Evolutionary conservation across 1,140 invertebrate genomes (phyloP).

Genomic region (Pollicipes pollicipes): DNA sequence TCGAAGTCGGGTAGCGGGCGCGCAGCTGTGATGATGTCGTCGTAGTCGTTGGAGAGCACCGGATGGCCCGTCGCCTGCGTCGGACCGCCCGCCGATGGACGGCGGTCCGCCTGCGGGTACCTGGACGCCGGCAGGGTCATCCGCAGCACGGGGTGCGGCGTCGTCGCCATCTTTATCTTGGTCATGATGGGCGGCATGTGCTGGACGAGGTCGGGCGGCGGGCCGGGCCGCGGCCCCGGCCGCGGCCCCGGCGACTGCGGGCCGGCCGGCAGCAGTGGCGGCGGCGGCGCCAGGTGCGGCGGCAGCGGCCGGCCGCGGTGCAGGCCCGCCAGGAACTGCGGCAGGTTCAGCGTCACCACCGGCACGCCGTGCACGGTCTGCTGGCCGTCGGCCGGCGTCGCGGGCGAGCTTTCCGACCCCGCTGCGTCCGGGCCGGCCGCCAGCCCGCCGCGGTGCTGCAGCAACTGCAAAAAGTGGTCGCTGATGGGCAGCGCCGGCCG

Average conservation of each 20-base stretch:
- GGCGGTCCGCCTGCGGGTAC: not conserved
- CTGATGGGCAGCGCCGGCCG: not conserved
- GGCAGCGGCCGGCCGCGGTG: not conserved
- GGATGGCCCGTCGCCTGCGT: not conserved
- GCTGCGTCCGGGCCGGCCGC: not conserved
- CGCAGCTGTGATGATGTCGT: not conserved
- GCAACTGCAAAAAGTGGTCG: not conserved
- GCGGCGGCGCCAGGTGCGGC: not conserved
- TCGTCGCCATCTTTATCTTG: not conserved
- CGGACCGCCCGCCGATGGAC: too few relatives aligned
- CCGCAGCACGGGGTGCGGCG: not conserved
- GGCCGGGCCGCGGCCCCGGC: too few relatives aligned
- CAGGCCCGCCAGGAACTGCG: not conserved
- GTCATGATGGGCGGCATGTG: too few relatives aligned
- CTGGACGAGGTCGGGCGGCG: too few relatives aligned
- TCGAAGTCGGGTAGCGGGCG: not conserved
- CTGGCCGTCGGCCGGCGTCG: too few relatives aligned
- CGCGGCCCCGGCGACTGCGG: not conserved
- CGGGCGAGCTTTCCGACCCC: too few relatives aligned
- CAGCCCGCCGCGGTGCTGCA: not conserved
- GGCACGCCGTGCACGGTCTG: not conserved
- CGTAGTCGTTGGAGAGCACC: not conserved
- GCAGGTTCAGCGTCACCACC: not conserved
- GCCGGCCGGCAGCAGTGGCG: not conserved
- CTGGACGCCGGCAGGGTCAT: not conserved